Evolutionary conservation across 2,113 vertebrate genomes (phyloP), one percentile per base, ranked within the genome.

Genomic region (Otis tarda): DNA sequence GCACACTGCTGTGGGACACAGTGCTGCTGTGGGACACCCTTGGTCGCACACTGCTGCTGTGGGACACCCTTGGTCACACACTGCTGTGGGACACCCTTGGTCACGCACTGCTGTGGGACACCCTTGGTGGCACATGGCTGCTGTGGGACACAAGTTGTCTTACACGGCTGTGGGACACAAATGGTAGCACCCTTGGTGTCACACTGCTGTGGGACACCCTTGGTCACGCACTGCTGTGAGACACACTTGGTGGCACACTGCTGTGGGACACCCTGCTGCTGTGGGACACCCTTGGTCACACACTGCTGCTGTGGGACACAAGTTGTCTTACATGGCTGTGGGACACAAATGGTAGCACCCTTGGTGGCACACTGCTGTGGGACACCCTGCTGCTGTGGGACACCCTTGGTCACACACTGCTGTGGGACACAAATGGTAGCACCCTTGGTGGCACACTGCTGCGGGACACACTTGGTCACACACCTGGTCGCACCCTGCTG

Each of bases 81-180:
- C 2, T 11, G 52, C 14, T 57, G n/a, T 1, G n/a, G 43, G 5
- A 41, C 35, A 28, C 67, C 18, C 3, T 13, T 14, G 30, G 45
- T 52, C 2, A 10, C 57, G 65, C 69, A 21, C 3, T 20, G 55
- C 14, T 77, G 83, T 1, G 37, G 47, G 5, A 53, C n/a, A 24
- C 57, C 20, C 2, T 45, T 27, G 28, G 69, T 56, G 1, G 1
- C 50, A 35, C 10, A 2, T 0, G 31, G 52, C 11, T 67, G 68
- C 43, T 78, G 43, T 1, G 28, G 41, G 4, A 30, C 21, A 23
- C 59, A 4, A 37, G 37, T 37, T 37, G 37, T 37, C 37, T 37
- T 37, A 9, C 37, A 37, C 37, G 37, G 37, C 23, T 78, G 63
- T 25, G 73, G 19, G 37, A 28, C 27, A 21, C 53, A 19, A 1